Evolutionary conservation across 2,888 invertebrate genomes (phyloP), one percentile per base, ranked within the genome.

Genomic region (Erebia palarica): DNA sequence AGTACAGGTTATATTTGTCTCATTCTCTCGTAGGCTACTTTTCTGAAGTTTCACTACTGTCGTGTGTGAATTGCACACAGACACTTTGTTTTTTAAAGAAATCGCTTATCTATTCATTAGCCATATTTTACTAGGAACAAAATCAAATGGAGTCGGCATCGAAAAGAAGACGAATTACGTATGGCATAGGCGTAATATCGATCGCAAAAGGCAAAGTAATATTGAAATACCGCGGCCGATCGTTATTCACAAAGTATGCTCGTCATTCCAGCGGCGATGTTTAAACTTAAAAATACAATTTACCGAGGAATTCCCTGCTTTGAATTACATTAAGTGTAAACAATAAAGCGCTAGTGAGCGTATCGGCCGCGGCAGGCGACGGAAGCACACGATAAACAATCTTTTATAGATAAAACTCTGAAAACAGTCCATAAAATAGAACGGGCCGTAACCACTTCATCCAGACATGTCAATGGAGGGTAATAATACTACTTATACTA

Each of bases 301-400:
- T 90, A 90, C 89, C 82, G 81, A 89, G 86, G 91, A 91, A 91
- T 91, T 91, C 91, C 91, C 89, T 92, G 92, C 90, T 89, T 91
- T 89, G 92, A 93, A 92, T 93, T 90, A 91, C 90, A 92, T 92
- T 92, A 92, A 91, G 91, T 90, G 92, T 92, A 91, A 92, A 92
- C 91, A 92, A 92, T 91, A 90, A 90, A 91, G 87, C 86, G 88
- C 83, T 87, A 90, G 91, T 83, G 88, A 87, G 90, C 91, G 91
- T 92, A 92, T 92, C 91, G 88, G 85, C 83, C 78, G 86, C 85
- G 87, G 84, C 89, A 87, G 87, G 89, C 92, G 92, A 92, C 92
- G 93, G 92, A 93, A 92, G 90, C 86, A 79, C 82, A 84, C 91
- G 91, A 92, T 92, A 92, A 93, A 92, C 92, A 92, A 91, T 91